phyloP scores from a whole-genome alignment of 1,140 invertebrate species.

The Magallana ariakensis region DNA sequence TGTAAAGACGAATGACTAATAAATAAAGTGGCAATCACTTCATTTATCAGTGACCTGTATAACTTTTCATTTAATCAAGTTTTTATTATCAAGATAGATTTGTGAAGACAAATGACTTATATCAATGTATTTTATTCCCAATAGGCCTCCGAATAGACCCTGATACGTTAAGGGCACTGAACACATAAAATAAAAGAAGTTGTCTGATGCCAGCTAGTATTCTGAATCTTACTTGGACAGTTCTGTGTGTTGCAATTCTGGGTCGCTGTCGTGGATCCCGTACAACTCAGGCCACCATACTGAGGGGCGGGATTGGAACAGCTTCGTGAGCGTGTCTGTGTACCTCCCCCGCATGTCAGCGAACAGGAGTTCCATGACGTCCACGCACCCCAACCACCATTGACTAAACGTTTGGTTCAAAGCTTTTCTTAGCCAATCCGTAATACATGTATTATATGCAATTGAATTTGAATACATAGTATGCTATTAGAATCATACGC shows the following conservation, averaged over 20 bases:
- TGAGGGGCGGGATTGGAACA: constrained; percentile 82
- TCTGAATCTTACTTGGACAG: constrained; percentile 38
- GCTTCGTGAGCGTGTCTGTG: constrained; percentile 82
- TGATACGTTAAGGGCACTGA: too few species aligned
- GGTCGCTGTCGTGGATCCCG: constrained; percentile 48
- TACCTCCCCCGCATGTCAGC: constrained; percentile 81
- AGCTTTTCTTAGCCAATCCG: too few species aligned
- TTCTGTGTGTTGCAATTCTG: constrained; percentile 48
- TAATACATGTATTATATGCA: too few species aligned
- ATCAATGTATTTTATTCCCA: background rate
- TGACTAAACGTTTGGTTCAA: too few species aligned
- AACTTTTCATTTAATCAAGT: background rate
- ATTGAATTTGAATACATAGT: too few species aligned
- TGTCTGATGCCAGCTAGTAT: background rate
- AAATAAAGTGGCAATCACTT: too few species aligned
- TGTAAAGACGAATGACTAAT: background rate
- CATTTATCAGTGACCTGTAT: too few species aligned
- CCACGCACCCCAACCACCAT: constrained; percentile 85
- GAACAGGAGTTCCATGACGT: constrained; percentile 82
- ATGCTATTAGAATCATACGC: too few species aligned
- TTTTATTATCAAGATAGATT: background rate
- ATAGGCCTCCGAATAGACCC: too few species aligned
- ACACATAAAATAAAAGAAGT: too few species aligned
- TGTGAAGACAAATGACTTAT: background rate
- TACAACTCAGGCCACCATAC: constrained; percentile 64